These are phyloP conservation scores for Pica pica DNA, from an alignment of 2,113 vertebrate genomes.

Conservation along the genomic window DNA sequence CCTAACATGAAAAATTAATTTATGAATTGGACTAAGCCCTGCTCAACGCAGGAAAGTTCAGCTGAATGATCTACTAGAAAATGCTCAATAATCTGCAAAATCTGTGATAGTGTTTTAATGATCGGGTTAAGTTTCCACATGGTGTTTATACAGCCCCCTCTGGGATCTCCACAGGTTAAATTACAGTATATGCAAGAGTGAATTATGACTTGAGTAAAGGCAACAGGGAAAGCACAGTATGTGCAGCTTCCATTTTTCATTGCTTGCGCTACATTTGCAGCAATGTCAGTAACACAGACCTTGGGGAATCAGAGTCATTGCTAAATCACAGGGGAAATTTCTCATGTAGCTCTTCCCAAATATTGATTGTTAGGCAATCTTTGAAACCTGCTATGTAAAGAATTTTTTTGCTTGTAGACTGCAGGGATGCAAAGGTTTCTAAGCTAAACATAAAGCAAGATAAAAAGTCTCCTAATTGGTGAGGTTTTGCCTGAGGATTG, in stretches of 20 bases:
- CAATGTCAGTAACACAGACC: slow-evolving; percentile 36
- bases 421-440: slow-evolving; percentile 14
- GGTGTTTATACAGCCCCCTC: slow-evolving; percentile 47
- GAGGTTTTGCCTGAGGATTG: not conserved
- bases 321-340: slow-evolving; percentile 62
- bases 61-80: not conserved
- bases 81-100: slow-evolving; percentile 14
- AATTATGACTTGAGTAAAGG: slow-evolving; percentile 53
- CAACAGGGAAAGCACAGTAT: slow-evolving; percentile 18
- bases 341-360: slow-evolving; percentile 55
- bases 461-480: slow-evolving; percentile 47
- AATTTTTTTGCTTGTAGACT: slow-evolving; percentile 47
- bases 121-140: not conserved
- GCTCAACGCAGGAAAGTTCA: not conserved
- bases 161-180: slow-evolving; percentile 62
- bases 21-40: not conserved
- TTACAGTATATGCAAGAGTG: slow-evolving; percentile 66
- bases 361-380: slow-evolving; percentile 61
- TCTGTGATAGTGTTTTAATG: slow-evolving; percentile 16
- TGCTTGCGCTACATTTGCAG: slow-evolving; percentile 51
- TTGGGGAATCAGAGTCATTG: slow-evolving; percentile 45
- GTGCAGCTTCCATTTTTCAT: slow-evolving; percentile 58
- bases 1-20: not conserved
- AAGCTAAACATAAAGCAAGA: slow-evolving; percentile 39
- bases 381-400: slow-evolving; percentile 58